Conservation (phyloP, 2,113 vertebrate species). For the Ageneiosus marmoratus region DNA sequence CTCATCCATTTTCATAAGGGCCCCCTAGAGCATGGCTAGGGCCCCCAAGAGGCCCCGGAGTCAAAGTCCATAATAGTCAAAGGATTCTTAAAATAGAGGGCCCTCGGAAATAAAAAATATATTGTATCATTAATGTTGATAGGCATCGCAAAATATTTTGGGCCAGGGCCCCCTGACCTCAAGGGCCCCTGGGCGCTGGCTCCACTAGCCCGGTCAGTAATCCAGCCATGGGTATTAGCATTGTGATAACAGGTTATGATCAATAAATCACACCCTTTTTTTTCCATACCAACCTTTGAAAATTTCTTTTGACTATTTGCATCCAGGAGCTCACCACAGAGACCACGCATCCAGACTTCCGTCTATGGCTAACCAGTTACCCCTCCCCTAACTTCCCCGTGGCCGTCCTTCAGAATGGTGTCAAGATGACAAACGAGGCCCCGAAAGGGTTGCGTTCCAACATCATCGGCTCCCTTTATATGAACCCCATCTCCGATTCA, state of each 20-base stretch:
- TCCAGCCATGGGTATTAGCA: background rate
- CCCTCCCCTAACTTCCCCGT: slow-evolving; percentile 84
- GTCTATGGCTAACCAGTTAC: slow-evolving; percentile 90
- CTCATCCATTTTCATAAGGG: no score
- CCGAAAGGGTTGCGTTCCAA: slow-evolving; percentile 86
- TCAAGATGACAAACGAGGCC: slow-evolving; percentile 91
- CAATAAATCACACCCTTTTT: background rate
- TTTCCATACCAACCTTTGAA: background rate
- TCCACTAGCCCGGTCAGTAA: no score
- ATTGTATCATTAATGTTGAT: no score
- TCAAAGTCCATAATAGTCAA: no score
- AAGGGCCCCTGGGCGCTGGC: no score
- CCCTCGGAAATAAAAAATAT: no score
- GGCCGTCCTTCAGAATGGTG: slow-evolving; percentile 86
- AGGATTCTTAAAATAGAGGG: no score
- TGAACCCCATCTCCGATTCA: slow-evolving; percentile 85
- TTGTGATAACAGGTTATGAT: background rate
- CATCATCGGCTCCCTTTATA: slow-evolving; percentile 82
- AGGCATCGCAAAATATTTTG: no score
- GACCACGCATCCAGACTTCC: slow-evolving; percentile 84
- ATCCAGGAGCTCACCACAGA: slow-evolving; percentile 83
- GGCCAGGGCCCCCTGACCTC: no score
- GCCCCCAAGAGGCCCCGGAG: no score
- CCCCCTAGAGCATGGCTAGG: no score
- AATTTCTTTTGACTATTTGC: background rate